Percentiles rank a stretch among this genome's conserved stretches.
Evolutionary conservation across 2,797 vertebrate genomes (phyloP).

Genomic region (Chromobotia macracanthus): DNA sequence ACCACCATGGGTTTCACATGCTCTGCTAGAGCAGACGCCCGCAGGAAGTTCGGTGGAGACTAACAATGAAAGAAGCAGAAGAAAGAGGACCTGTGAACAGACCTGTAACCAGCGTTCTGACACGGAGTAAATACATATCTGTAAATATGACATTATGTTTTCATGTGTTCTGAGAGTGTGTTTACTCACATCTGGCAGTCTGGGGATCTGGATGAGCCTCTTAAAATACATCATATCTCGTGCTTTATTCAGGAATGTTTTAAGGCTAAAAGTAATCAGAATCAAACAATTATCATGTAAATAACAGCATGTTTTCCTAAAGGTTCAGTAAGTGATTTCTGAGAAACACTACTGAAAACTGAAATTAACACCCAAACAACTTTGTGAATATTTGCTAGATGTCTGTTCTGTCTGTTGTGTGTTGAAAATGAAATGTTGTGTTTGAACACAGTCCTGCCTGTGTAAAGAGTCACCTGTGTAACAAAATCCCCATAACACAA

Average conservation of each 20-base stretch:
- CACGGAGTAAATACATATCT: background rate
- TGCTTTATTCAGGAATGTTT: conserved; percentile 91
- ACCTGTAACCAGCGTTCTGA: background rate
- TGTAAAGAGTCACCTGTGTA: background rate
- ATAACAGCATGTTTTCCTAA: background rate
- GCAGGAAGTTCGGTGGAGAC: conserved; percentile 93
- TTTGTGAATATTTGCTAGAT: no score
- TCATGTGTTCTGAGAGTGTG: background rate
- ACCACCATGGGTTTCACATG: conserved; percentile 96
- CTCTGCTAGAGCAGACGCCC: conserved; percentile 91
- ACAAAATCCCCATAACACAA: no score
- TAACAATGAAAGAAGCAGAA: conserved; percentile 56
- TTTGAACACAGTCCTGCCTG: background rate
- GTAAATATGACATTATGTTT: no score
- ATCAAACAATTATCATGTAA: background rate
- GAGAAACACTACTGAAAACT: no score
- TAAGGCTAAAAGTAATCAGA: conserved; percentile 79
- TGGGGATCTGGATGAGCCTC: conserved; percentile 96
- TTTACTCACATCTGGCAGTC: conserved; percentile 87
- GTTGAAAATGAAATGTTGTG: no score
- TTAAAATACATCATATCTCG: conserved; percentile 97
- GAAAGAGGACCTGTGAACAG: background rate
- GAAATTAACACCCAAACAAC: no score
- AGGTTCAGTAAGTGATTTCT: no score
- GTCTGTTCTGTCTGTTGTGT: no score